Evolutionary conservation across 2,797 vertebrate genomes (phyloP).

Genomic region (Rhadinocentrus ornatus): DNA sequence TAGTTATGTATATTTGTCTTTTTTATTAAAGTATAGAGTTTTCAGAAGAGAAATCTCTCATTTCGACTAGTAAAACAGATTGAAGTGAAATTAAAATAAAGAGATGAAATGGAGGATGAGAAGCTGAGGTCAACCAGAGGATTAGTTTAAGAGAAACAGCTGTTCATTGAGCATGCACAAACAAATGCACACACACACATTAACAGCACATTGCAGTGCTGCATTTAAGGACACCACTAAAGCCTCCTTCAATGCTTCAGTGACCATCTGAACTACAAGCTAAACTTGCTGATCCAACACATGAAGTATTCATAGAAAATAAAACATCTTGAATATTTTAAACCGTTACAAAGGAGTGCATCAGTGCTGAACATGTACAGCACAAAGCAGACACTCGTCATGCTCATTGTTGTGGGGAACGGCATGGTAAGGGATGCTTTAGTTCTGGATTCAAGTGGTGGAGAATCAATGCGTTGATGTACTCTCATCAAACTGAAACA

Average conservation of each 20-base stretch:
- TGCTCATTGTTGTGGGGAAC: neutral
- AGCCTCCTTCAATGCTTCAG: slow-evolving; percentile 40
- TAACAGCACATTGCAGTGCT: slow-evolving; percentile 24
- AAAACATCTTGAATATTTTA: slow-evolving; percentile 21
- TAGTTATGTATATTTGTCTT: slow-evolving; percentile 25
- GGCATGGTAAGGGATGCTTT: too few species aligned
- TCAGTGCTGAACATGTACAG: neutral
- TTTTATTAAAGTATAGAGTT: slow-evolving; percentile 29
- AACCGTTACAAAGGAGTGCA: neutral
- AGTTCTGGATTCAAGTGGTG: neutral
- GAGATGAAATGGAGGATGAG: slow-evolving; percentile 47
- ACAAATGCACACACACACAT: slow-evolving; percentile 23
- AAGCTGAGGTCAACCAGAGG: slow-evolving; percentile 56
- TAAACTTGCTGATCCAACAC: slow-evolving; percentile 24
- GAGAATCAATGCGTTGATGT: neutral
- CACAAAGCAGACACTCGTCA: neutral
- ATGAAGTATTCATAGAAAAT: slow-evolving; percentile 33
- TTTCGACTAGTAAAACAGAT: slow-evolving; percentile 48
- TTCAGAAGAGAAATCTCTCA: slow-evolving; percentile 4
- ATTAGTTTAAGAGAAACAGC: slow-evolving; percentile 62
- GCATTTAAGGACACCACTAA: slow-evolving; percentile 48
- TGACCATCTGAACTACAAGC: slow-evolving; percentile 16
- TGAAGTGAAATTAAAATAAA: slow-evolving; percentile 56
- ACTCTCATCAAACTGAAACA: neutral
- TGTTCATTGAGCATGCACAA: slow-evolving; percentile 37